Conservation (phyloP, 2,888 invertebrate species). For the Drosophila pseudotalamancana region DNA sequence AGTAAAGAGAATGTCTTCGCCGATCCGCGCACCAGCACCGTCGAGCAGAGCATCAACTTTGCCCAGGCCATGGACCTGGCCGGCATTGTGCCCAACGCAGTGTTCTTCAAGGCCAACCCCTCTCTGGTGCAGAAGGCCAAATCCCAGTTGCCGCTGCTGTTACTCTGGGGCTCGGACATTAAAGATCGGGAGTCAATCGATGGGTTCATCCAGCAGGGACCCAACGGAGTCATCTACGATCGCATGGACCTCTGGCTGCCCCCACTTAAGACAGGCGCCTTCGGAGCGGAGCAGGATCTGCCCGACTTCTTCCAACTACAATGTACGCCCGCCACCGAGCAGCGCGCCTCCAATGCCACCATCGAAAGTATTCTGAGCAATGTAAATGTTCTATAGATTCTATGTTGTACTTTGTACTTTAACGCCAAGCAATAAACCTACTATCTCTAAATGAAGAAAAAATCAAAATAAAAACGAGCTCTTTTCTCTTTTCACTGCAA, state of each 20-base stretch:
- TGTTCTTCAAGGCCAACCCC: slow-evolving; percentile 93
- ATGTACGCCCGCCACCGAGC: slow-evolving; percentile 50
- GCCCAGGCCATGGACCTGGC: slow-evolving; percentile 92
- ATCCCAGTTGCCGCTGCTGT: slow-evolving; percentile 92
- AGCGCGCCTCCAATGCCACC: slow-evolving; percentile 59
- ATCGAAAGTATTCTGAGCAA: slow-evolving; percentile 77
- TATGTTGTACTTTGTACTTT: slow-evolving; percentile 9
- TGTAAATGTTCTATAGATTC: slow-evolving; percentile 63
- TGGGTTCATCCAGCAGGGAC: slow-evolving; percentile 92
- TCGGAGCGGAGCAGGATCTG: slow-evolving; percentile 71
- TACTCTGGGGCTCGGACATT: slow-evolving; percentile 98
- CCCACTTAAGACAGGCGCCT: slow-evolving; percentile 61
- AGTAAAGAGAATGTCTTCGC: slow-evolving; percentile 85
- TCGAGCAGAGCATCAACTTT: slow-evolving; percentile 92
- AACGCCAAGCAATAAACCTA: slow-evolving; percentile 55
- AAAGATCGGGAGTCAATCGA: slow-evolving; percentile 93
- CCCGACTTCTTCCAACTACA: slow-evolving; percentile 79
- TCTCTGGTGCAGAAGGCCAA: slow-evolving; percentile 89
- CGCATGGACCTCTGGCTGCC: slow-evolving; percentile 88
- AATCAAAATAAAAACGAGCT: not conserved
- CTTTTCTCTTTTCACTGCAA: not conserved
- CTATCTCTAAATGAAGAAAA: not conserved
- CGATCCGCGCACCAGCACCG: slow-evolving; percentile 92
- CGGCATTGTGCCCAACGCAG: slow-evolving; percentile 95
- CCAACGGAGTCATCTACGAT: slow-evolving; percentile 98